Conservation (phyloP, 2,888 invertebrate genomes). For the Limulus polyphemus region DNA sequence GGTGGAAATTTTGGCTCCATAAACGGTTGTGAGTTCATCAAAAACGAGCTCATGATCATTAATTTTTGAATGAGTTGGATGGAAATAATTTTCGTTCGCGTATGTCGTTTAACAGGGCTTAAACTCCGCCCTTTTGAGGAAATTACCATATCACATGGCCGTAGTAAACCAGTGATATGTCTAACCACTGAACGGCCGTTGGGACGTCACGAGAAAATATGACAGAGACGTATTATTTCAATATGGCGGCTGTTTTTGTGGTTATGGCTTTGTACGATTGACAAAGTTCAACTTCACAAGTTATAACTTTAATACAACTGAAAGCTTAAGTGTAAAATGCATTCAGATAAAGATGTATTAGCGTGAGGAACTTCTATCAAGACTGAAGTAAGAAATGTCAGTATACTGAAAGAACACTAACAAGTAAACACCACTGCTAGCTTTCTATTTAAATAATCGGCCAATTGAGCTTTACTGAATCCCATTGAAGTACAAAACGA, state of each 20-base stretch:
- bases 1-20: conserved; percentile 53
- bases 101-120: conserved; percentile 31
- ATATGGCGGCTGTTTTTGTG: not conserved
- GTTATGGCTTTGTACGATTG: too few relatives aligned
- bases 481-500: too few relatives aligned
- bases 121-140: conserved; percentile 45
- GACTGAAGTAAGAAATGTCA: too few relatives aligned
- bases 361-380: too few relatives aligned
- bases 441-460: too few relatives aligned
- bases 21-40: conserved; percentile 38
- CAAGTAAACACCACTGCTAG: too few relatives aligned
- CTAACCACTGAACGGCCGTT: conserved; percentile 30
- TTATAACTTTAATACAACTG: too few relatives aligned
- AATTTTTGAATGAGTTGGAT: conserved; percentile 43
- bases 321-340: too few relatives aligned
- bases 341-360: too few relatives aligned
- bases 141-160: conserved; percentile 54
- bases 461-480: too few relatives aligned
- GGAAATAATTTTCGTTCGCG: conserved; percentile 38
- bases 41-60: conserved; percentile 84
- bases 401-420: too few relatives aligned
- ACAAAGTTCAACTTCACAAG: too few relatives aligned
- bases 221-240: conserved; percentile 21
- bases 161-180: conserved; percentile 41
- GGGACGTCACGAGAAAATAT: conserved; percentile 33